A percentile compares a stretch with the other conserved stretches of the same genome.
Conservation (phyloP, 2,797 vertebrate species). For the Pantherophis vulpinus region DNA sequence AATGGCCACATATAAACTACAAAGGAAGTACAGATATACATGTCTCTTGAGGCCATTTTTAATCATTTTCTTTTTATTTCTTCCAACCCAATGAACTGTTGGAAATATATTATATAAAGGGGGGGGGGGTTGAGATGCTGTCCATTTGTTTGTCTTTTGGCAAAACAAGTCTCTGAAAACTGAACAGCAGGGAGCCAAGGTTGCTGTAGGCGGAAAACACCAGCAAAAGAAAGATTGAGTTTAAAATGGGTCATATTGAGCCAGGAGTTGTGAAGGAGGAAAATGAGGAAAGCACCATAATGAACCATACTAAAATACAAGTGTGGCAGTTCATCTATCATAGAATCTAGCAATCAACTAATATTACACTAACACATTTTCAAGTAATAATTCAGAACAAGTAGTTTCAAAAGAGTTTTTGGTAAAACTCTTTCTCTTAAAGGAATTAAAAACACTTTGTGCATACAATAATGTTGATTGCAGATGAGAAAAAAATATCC, state of each 20-base stretch:
- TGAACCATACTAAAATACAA: neutral
- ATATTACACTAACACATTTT: neutral
- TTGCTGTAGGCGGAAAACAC: neutral
- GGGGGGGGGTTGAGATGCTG: neutral
- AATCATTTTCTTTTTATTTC: neutral
- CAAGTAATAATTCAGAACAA: neutral
- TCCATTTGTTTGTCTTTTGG: neutral
- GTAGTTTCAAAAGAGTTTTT: neutral
- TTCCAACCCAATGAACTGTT: neutral
- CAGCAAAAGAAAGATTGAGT: neutral
- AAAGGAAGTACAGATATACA: neutral
- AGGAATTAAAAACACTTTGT: neutral
- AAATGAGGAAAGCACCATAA: neutral
- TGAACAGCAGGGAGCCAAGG: neutral
- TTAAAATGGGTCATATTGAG: neutral
- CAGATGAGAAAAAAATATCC: neutral
- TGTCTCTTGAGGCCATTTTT: neutral
- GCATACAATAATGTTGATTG: neutral
- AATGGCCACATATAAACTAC: neutral
- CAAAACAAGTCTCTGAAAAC: neutral
- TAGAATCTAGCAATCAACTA: accelerated
- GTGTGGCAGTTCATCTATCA: neutral
- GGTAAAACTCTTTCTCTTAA: neutral
- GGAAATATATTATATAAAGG: neutral
- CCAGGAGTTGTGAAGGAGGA: neutral